These are phyloP conservation scores for Aspidapion aeneum DNA, from an alignment of 2,888 invertebrate genomes.

Conservation along the genomic window DNA sequence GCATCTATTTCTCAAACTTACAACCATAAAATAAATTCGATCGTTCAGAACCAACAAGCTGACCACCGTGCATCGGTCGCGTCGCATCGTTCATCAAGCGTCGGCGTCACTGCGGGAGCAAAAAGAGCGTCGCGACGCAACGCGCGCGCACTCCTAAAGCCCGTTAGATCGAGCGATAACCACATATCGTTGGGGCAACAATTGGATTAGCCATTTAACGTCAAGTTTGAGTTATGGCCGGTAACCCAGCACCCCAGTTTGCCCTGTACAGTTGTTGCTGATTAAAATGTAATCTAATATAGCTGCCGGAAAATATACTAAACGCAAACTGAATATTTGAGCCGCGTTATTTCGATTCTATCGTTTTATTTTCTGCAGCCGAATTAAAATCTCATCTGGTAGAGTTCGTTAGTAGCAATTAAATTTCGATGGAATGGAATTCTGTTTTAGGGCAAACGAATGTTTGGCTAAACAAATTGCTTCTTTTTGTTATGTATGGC, in stretches of 20 bases:
- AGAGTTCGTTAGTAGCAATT: slow-evolving; percentile 33
- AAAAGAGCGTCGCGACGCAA: slow-evolving; percentile 22
- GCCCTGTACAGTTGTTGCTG: slow-evolving; percentile 34
- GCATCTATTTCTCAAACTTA: too few relatives aligned
- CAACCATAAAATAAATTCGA: too few relatives aligned
- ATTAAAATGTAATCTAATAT: slow-evolving; percentile 55
- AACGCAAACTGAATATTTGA: slow-evolving; percentile 41
- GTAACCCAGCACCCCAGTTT: slow-evolving; percentile 41
- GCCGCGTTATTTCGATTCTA: slow-evolving; percentile 39
- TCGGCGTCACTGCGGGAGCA: slow-evolving; percentile 1
- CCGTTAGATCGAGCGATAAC: slow-evolving; percentile 45
- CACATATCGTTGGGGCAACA: slow-evolving; percentile 49
- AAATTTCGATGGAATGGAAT: slow-evolving; percentile 23
- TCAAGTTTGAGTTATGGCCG: slow-evolving; percentile 52
- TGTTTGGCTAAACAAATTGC: too few relatives aligned
- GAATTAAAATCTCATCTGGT: slow-evolving; percentile 43
- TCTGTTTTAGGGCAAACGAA: neutral
- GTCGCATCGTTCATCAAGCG: too few relatives aligned
- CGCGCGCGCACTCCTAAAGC: slow-evolving; percentile 16
- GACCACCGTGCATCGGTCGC: neutral
- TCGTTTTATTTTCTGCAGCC: slow-evolving; percentile 36
- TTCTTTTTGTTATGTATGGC: too few relatives aligned
- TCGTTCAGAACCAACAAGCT: too few relatives aligned
- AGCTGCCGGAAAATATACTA: slow-evolving; percentile 46
- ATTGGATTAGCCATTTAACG: slow-evolving; percentile 51